Base-by-base conservation (phyloP, 2,888 invertebrate species). In the Busseola fusca region DNA sequence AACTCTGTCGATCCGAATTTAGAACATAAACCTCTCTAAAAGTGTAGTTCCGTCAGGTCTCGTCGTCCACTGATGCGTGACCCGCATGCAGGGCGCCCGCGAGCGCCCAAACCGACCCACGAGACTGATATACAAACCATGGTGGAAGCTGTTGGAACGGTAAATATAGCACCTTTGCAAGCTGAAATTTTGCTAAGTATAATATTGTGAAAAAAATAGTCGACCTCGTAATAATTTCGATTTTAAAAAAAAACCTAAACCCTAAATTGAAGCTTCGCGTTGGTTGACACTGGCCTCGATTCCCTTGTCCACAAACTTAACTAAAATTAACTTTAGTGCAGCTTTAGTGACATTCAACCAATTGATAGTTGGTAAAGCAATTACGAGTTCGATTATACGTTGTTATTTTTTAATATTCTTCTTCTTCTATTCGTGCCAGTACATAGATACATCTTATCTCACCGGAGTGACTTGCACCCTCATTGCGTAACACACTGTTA, bases 21-120 rank as follows among this genome's bases (percentile, higher is more conserved):
- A 34, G 34, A 34, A 34, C 34, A 34, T 34, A 34, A 34, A 2
- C 34, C 34, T 6, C 3, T 14, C 40, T 37, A 30, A 76, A 7
- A 21, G 2, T 48, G 14, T 42, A 40, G 12, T 48, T 54, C 12
- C 25, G 0, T 18, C 54, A 91, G 92, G 50, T 82, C 73, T 1
- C 90, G 93, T 0, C 90, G 92, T 0, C 93, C 93, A 1, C 78
- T 92, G 77, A 93, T 92, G 93, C 91, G 93, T 3, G 93, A 86
- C 64, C 88, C 91, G 67, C 84, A 64, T 54, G 84, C 74, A 63
- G 85, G 82, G 14, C 69, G 42, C 10, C 69, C 62, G 4, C 58
- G 64, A 3, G 66, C 42, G 12, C 69, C 56, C 34, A 72, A 65
- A 48, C 65, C 42, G 42, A 50, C 21, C 2, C 64, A 50, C 30